Conservation (phyloP, 2,888 invertebrate species). For the Eudasyphora cyanicolor region DNA sequence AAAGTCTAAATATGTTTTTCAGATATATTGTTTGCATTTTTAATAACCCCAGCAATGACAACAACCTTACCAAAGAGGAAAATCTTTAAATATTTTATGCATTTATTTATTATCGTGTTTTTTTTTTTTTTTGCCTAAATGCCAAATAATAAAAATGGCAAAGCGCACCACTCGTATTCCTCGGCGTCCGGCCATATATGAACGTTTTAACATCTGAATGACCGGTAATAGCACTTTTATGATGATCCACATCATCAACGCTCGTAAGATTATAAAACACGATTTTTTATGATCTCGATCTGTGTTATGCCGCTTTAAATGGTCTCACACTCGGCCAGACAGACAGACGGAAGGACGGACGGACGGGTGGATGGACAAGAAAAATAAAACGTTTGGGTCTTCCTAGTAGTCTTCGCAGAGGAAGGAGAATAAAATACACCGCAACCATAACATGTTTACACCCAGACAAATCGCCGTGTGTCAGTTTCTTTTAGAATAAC, state of each 20-base stretch:
- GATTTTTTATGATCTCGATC: slow-evolving; percentile 67
- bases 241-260: slow-evolving; percentile 69
- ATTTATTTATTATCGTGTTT: no score
- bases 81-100: slow-evolving; percentile 38
- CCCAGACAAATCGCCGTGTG: slow-evolving; percentile 24
- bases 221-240: slow-evolving; percentile 63
- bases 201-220: slow-evolving; percentile 46
- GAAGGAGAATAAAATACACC: no score
- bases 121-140: slow-evolving; percentile 49
- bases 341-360: no score
- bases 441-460: slow-evolving; percentile 13
- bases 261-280: slow-evolving; percentile 68
- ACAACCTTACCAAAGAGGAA: neutral
- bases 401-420: no score
- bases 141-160: slow-evolving; percentile 45
- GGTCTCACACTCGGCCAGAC: slow-evolving; percentile 17
- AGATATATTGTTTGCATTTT: no score
- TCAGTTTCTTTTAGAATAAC: slow-evolving; percentile 40
- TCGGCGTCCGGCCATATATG: neutral
- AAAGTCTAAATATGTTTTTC: no score
- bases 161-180: neutral
- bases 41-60: slow-evolving; percentile 19
- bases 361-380: no score
- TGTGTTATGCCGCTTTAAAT: slow-evolving; percentile 59
- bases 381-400: no score